Base-by-base conservation (phyloP, 2,888 invertebrate genomes). In the Norana najaformis region DNA sequence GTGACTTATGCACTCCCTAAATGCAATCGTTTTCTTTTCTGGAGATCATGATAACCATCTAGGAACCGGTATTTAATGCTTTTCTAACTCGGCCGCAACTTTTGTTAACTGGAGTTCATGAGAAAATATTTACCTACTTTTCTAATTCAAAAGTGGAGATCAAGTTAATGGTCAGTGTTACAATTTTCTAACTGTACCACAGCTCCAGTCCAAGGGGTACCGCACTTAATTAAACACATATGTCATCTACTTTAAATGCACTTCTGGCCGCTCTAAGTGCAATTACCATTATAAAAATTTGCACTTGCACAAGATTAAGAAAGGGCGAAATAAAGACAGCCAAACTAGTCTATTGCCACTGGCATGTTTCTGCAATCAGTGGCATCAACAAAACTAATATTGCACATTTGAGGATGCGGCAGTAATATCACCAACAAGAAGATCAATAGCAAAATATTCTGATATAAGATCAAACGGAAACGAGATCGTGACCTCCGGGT, bases 401-500 rank as follows among this genome's bases (percentile, higher is more conserved):
- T 69, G 69, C 69, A 69, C 69, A 16, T n/a, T n/a, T 69, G 69
- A 69, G 30, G 69, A n/a, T 69, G 69, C 69, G n/a, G 30, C n/a
- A n/a, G 13, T 69, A 69, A 69, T 69, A 69, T n/a, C 30, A n/a
- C 69, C 69, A 13, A 69, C 69, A 69, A n/a, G 69, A 69, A 30
- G 69, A 69, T n/a, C 30, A 69, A n/a, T 69, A 69, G 69, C 69
- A 69, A 69, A 69, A 69, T 69, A 69, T 69, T 69, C 69, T 69
- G 69, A n/a, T n/a, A n/a, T n/a, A 69, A 69, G 69, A n/a, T 69
- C 69, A 69, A 30, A 69, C 69, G 69, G 69, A 69, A 30, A 30
- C 69, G 69, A 30, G 69, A 69, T 69, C 69, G 8, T n/a, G 6
- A 69, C 69, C n/a, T 69, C 69, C n/a, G 30, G 69, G 30, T 16